Conservation (phyloP, 2,113 vertebrate genomes). For the Sphyrna mokarran region DNA sequence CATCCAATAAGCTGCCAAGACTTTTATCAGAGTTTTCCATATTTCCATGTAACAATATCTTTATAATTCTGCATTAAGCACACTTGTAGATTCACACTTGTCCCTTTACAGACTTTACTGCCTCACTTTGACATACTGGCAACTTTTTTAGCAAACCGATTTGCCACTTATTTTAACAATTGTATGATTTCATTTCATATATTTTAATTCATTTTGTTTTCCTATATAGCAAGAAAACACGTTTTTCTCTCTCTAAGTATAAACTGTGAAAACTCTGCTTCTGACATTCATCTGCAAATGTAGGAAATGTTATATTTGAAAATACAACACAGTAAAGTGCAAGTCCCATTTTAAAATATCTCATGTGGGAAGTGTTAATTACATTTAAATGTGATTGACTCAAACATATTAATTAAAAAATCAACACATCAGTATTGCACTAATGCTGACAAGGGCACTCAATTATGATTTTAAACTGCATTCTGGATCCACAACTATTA, state of each 20-base stretch:
- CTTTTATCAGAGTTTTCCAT: not conserved
- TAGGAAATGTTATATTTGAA: not conserved
- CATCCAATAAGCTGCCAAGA: not conserved
- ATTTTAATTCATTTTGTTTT: not conserved
- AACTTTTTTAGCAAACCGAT: not conserved
- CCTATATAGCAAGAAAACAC: not conserved
- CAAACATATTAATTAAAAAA: not conserved
- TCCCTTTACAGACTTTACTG: not conserved
- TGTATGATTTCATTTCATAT: not conserved
- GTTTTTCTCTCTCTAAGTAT: no score
- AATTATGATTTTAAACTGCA: not conserved
- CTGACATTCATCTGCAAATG: not conserved
- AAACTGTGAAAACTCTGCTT: not conserved
- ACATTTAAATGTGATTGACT: not conserved
- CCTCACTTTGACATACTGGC: not conserved
- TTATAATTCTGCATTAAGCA: not conserved
- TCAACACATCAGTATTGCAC: not conserved
- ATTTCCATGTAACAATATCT: not conserved
- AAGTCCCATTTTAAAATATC: not conserved
- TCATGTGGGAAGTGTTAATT: not conserved
- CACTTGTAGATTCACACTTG: not conserved
- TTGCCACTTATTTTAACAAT: not conserved
- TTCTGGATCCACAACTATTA: not conserved
- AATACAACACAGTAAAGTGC: not conserved
- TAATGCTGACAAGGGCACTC: not conserved